Evolutionary conservation across 2,113 vertebrate species (phyloP), one percentile per base, ranked within the genome.

Genomic region (Nesoenas mayeri): DNA sequence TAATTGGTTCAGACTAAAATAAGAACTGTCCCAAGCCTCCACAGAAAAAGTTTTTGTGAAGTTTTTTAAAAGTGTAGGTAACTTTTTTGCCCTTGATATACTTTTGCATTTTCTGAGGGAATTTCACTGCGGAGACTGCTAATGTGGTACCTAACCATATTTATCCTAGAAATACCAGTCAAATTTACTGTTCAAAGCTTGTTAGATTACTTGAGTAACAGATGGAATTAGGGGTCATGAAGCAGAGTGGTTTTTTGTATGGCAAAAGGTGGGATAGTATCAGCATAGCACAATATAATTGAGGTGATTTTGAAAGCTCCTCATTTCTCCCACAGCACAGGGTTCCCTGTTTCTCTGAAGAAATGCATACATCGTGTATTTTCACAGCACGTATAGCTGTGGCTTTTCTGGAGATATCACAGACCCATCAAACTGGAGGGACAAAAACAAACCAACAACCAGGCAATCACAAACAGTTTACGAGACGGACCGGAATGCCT

Each of bases 1-100:
- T 97, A 96, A 96, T 97, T 95, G 95, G 92, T 95, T 96, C 93
- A 94, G 80, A 91, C 88, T 96, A 96, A 96, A 97, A 95, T 95
- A 96, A 91, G 88, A 96, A 96, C 56, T 91, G 91, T 95, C 95
- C 96, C 96, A 95, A 94, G 81, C 92, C 80, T 93, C 86, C 62
- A 69, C n/a, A 84, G 73, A 75, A 92, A 74, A 96, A 88, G 65
- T 96, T 95, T 90, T 78, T 78, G 50, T 67, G 51, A 88, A 91
- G 90, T 96, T 89, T 88, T 4, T 28, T 91, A 93, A 88, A 96
- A 2, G 31, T 65, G 19, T n/a, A 22, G 53, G 69, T 81, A 91
- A 92, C 92, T 93, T 93, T 89, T 93, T 89, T 62, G 28, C 25
- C 62, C 85, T 93, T 88, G 47, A 82, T 95, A 88, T 25, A 65